A percentile compares a stretch with the other conserved stretches of the same genome.
These are phyloP conservation scores for Forpus xanthops DNA, from an alignment of 2,797 vertebrate genomes.

Conservation along the genomic window DNA sequence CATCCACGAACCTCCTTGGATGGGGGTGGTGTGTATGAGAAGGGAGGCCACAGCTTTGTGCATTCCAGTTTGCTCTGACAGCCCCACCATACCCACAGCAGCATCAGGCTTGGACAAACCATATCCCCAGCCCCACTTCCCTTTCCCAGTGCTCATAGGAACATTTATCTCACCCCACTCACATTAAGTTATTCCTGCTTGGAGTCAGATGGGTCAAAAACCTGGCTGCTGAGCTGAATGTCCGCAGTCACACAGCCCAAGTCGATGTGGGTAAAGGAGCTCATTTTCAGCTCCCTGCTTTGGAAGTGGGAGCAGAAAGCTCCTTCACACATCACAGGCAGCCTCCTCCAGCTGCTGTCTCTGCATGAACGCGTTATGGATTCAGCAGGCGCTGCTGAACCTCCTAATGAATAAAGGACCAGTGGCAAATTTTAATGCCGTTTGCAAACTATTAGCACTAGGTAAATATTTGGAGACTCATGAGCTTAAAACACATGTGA, in stretches of 20 bases:
- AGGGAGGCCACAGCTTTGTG: background rate
- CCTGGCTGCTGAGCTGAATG: accelerated
- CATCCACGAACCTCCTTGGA: background rate
- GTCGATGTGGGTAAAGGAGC: background rate
- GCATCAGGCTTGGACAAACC: background rate
- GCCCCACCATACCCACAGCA: background rate
- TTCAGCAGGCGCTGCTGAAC: background rate
- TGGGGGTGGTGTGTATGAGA: background rate
- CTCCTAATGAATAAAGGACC: constrained; percentile 38
- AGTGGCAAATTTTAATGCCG: constrained; percentile 30
- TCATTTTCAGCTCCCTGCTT: background rate
- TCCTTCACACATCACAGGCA: background rate
- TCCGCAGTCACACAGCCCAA: background rate
- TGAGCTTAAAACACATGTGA: background rate
- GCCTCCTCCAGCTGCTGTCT: constrained; percentile 5
- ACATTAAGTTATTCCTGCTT: background rate
- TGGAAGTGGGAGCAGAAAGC: background rate
- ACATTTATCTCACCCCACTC: accelerated
- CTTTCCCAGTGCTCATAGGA: accelerated
- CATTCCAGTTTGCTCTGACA: background rate
- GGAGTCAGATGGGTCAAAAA: background rate
- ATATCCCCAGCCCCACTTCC: accelerated
- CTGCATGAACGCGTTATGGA: background rate
- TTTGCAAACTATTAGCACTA: constrained; percentile 24
- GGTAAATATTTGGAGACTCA: constrained; percentile 34